phyloP scores from a whole-genome alignment of 2,797 vertebrate genomes.

The Prunella strophiata region DNA sequence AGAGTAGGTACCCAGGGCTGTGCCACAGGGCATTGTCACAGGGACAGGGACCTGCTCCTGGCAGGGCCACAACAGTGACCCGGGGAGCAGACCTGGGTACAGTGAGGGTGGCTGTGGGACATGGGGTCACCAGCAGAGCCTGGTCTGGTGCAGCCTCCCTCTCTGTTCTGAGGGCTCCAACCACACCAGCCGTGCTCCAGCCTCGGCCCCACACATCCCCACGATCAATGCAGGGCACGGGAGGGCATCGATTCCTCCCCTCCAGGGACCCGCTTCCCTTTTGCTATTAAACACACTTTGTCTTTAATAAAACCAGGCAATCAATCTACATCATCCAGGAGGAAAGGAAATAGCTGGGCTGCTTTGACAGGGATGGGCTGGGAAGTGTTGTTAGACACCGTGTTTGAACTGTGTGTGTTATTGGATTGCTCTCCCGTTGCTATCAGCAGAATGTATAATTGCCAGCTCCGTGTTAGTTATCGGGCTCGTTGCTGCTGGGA shows the following conservation, averaged over 20 bases:
- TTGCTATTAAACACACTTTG: conserved; percentile 84
- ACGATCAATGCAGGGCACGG: background rate
- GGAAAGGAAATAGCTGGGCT: conserved; percentile 38
- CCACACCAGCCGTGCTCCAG: rapidly evolving
- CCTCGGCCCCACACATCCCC: background rate
- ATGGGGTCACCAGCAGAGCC: background rate
- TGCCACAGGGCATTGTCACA: rapidly evolving
- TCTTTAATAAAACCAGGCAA: conserved; percentile 83
- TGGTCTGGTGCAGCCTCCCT: rapidly evolving
- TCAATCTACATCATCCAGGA: conserved; percentile 75
- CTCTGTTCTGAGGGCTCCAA: background rate
- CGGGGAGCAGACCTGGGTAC: background rate
- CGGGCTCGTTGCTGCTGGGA: background rate
- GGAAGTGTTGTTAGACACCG: conserved; percentile 21
- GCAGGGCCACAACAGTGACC: background rate
- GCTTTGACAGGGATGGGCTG: conserved; percentile 25
- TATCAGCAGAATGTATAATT: background rate
- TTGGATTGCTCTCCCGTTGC: conserved; percentile 30
- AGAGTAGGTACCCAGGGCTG: conserved; percentile 82
- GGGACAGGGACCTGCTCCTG: background rate
- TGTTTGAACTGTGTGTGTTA: background rate
- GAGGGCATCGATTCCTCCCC: conserved; percentile 59
- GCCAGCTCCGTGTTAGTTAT: background rate
- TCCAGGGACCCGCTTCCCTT: conserved; percentile 73
- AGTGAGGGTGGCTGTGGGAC: background rate